Evolutionary conservation across 2,113 vertebrate species (phyloP).

Genomic region (Rhinogobius similis): DNA sequence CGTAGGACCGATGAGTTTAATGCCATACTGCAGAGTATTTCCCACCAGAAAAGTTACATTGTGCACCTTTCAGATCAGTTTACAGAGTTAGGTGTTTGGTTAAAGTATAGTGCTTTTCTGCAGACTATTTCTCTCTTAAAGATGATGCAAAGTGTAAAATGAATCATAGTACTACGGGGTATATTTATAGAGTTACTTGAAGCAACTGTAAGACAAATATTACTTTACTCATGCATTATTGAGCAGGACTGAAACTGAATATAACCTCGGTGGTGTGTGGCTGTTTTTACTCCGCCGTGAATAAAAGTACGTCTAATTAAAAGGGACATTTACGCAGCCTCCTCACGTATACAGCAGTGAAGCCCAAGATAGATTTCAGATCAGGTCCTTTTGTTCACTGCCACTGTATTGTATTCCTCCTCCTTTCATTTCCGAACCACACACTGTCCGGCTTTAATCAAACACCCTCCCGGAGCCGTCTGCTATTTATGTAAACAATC

Average conservation of each 20-base stretch:
- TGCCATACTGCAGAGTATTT: too few relatives aligned
- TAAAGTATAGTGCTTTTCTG: too few relatives aligned
- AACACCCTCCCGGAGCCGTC: background rate
- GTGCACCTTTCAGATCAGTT: too few relatives aligned
- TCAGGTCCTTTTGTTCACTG: background rate
- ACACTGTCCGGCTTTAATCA: background rate
- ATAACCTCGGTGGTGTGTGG: background rate
- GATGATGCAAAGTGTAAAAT: background rate
- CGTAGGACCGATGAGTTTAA: too few relatives aligned
- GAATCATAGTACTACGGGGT: background rate
- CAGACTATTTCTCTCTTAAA: background rate
- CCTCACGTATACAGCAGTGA: background rate
- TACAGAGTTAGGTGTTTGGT: too few relatives aligned
- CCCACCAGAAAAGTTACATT: too few relatives aligned
- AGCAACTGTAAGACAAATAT: constrained; percentile 1
- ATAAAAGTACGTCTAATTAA: background rate
- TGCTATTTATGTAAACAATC: background rate
- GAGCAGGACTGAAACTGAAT: background rate
- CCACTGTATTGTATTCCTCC: background rate
- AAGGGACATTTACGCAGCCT: background rate
- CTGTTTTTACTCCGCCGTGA: background rate
- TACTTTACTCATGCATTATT: constrained; percentile 3
- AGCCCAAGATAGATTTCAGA: background rate
- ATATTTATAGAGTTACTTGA: background rate
- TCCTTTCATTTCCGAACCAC: background rate